Evolutionary conservation across 2,797 vertebrate species (phyloP), one percentile per base, ranked within the genome.

Genomic region (Emys orbicularis): DNA sequence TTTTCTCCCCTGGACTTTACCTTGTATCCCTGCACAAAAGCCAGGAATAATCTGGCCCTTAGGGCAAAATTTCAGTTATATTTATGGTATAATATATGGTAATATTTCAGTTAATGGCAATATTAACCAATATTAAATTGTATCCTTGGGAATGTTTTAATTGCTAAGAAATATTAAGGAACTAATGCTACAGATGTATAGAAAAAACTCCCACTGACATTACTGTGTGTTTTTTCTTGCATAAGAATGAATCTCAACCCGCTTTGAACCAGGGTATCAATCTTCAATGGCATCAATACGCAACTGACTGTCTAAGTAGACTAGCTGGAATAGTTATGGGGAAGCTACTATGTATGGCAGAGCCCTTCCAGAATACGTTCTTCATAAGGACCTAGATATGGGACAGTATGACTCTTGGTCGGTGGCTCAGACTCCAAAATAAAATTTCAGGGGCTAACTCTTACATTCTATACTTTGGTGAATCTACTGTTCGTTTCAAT

Each of bases 151-250:
- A 87, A 84, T 41, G n/a, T 92, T 93, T 90, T 81, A 54, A 74
- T 88, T 86, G 56, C 72, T 90, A 94, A 83, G 87, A 94, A 89
- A 68, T 47, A 88, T 31, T 88, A 83, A 81, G 57, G 27, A 54
- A 89, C 81, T 56, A 68, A 56, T 79, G 50, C 91, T 92, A 85
- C 61, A 95, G 50, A 86, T 82, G 95, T 12, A 82, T 23, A 92
- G 94, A 76, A 81, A 95, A 83, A 92, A 74, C 53, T 93, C 61
- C 84, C 79, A 81, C 59, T 82, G 93, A 88, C 84, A 94, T 92
- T 34, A 41, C 87, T 92, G 74, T 34, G n/a, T 83, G 79, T 57
- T 61, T 90, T 92, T 92, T 94, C 88, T 88, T 57, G 57, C 68
- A 18, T 50, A 88, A 31, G 41, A 56, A 53, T n/a, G 15, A 53